phyloP scores from a whole-genome alignment of 2,888 invertebrate genomes.

The Drosophila limbata region DNA sequence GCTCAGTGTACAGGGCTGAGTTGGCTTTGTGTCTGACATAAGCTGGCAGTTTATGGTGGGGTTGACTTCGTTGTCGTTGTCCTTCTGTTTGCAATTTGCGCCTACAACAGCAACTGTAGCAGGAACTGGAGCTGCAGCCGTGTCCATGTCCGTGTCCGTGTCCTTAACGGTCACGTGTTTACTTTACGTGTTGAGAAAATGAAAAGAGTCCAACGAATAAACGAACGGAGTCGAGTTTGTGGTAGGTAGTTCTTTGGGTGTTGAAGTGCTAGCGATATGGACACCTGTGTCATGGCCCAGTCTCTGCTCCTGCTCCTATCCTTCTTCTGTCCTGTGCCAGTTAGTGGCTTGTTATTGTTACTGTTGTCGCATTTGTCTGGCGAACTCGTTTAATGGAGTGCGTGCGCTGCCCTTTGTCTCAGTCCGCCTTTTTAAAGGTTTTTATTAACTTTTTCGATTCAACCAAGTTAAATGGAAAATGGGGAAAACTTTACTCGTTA shows the following conservation, averaged over 20 bases:
- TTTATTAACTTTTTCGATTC: conserved; percentile 77
- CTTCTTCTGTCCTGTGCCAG: conserved; percentile 42
- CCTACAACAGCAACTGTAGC: conserved; percentile 72
- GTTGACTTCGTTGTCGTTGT: conserved; percentile 53
- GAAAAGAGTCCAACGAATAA: conserved; percentile 67
- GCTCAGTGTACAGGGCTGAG: conserved; percentile 41
- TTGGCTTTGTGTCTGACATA: conserved; percentile 81
- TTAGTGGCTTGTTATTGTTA: conserved; percentile 72
- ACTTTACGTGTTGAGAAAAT: conserved; percentile 81
- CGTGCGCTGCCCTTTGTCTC: conserved; percentile 60
- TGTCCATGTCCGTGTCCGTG: conserved; percentile 66
- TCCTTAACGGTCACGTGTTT: conserved; percentile 81
- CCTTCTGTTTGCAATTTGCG: conserved; percentile 82
- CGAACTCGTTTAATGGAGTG: conserved; percentile 71
- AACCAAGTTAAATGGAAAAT: conserved; percentile 73
- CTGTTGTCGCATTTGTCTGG: conserved; percentile 61
- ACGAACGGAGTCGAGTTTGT: conserved; percentile 22
- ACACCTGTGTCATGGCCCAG: conserved; percentile 66
- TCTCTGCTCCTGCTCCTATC: not conserved
- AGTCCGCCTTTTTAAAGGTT: conserved; percentile 60
- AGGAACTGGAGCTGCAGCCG: conserved; percentile 5
- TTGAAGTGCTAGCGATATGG: conserved; percentile 76
- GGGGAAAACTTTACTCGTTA: conserved; percentile 66
- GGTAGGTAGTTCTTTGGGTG: conserved; percentile 49
- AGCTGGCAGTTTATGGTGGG: conserved; percentile 76